phyloP scores from a whole-genome alignment of 2,113 vertebrate species.

The Tenebrosternarchus preto region DNA sequence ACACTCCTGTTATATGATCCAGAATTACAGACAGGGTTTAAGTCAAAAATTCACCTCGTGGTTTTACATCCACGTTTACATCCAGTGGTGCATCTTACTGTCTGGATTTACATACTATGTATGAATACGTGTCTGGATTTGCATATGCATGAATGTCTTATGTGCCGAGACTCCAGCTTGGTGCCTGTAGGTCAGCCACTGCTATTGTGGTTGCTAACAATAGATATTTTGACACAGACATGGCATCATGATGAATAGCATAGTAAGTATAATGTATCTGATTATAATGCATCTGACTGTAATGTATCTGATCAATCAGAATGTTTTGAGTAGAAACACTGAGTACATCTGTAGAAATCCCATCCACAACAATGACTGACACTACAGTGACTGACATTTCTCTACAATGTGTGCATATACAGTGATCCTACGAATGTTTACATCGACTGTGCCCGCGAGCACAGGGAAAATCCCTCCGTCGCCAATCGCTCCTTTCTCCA shows the following conservation, averaged over 20 bases:
- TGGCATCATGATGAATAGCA: slow-evolving; percentile 14
- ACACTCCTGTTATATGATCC: slow-evolving; percentile 6
- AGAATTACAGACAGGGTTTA: slow-evolving; percentile 12
- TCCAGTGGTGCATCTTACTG: slow-evolving; percentile 6
- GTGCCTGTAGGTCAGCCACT: slow-evolving; percentile 17
- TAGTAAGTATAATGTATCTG: slow-evolving; percentile 25
- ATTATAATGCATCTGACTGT: slow-evolving; percentile 8
- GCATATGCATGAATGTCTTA: slow-evolving; percentile 36
- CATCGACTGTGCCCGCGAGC: neutral
- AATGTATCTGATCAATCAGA: slow-evolving; percentile 5
- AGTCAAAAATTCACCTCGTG: neutral
- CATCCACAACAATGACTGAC: slow-evolving; percentile 26
- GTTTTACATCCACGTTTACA: slow-evolving; percentile 22
- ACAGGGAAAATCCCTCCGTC: slow-evolving; percentile 73
- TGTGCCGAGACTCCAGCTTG: slow-evolving; percentile 30
- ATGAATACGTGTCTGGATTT: slow-evolving; percentile 33
- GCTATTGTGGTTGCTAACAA: slow-evolving; percentile 9
- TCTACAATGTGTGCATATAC: slow-evolving; percentile 37
- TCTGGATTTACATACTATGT: slow-evolving; percentile 38
- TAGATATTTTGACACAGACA: slow-evolving; percentile 26
- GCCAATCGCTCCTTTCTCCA: slow-evolving; percentile 71
- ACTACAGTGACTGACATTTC: slow-evolving; percentile 26
- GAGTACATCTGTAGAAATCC: slow-evolving; percentile 6
- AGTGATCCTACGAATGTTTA: slow-evolving; percentile 28
- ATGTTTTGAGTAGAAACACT: slow-evolving; percentile 4